These are phyloP conservation scores for Dicyrtoma fusca DNA, from an alignment of 2,888 invertebrate genomes.

Conservation along the genomic window DNA sequence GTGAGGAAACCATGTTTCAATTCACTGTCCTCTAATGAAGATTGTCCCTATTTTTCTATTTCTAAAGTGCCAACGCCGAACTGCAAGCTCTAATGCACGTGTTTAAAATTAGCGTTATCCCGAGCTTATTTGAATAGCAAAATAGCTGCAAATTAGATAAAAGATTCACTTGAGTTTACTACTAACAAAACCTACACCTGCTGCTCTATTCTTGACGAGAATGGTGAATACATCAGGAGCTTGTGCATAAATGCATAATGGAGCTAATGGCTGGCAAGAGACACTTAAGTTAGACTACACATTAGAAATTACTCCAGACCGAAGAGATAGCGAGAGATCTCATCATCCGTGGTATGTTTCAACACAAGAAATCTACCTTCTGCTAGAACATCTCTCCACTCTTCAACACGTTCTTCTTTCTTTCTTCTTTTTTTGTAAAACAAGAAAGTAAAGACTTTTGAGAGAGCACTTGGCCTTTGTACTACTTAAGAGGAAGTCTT, in stretches of 20 bases:
- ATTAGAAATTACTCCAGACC: too few species aligned
- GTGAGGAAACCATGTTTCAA: not conserved
- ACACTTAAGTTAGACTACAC: constrained; percentile 15
- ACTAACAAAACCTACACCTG: constrained; percentile 16
- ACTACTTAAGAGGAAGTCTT: constrained; percentile 15
- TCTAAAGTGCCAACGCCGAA: too few species aligned
- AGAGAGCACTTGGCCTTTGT: constrained; percentile 2
- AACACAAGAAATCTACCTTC: not conserved
- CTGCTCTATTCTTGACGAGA: constrained; percentile 18
- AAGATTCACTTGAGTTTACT: constrained; percentile 6
- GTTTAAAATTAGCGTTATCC: constrained; percentile 24
- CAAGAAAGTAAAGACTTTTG: too few species aligned
- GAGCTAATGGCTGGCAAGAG: constrained; percentile 32
- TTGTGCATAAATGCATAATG: constrained; percentile 31
- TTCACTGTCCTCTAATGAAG: not conserved
- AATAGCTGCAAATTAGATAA: constrained; percentile 7
- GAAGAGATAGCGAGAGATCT: too few species aligned
- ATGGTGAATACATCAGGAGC: constrained; percentile 19
- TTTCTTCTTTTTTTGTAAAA: constrained; percentile 1
- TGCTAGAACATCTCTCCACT: not conserved
- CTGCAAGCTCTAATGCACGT: constrained; percentile 2
- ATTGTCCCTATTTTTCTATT: not conserved
- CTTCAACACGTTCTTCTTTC: constrained; percentile 11
- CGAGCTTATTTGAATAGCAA: constrained; percentile 21
- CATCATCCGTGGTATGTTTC: not conserved